Percentiles rank a stretch among this genome's conserved stretches.
phyloP scores from a whole-genome alignment of 2,113 vertebrate genomes.

The Pandion haliaetus region DNA sequence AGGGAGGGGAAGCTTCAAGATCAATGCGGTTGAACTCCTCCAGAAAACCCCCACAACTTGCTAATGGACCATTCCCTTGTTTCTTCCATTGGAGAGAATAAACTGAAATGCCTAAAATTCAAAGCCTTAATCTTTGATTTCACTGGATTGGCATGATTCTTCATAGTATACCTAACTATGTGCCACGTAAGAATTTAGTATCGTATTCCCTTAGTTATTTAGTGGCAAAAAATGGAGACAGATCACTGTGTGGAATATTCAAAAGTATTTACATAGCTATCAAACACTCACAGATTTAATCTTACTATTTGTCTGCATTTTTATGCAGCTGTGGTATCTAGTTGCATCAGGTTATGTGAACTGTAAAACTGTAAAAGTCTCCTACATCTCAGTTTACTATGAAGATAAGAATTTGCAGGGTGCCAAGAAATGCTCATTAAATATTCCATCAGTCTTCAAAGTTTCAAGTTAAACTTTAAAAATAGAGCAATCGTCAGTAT shows the following conservation, averaged over 20 bases:
- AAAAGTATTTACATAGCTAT: neutral
- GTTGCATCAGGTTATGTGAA: neutral
- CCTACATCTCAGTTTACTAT: neutral
- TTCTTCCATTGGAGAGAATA: neutral
- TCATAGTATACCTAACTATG: neutral
- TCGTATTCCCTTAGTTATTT: neutral
- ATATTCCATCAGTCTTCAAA: constrained; percentile 54
- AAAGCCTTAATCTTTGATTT: neutral
- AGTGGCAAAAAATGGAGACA: neutral
- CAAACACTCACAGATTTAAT: neutral
- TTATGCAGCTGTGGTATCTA: neutral
- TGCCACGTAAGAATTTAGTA: neutral
- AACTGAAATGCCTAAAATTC: neutral
- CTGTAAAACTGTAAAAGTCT: neutral
- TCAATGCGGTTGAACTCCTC: neutral
- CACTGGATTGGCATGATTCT: neutral
- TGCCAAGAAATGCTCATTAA: constrained; percentile 61
- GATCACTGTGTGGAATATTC: neutral
- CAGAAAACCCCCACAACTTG: neutral
- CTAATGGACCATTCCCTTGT: neutral
- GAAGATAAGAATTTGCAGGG: constrained; percentile 3
- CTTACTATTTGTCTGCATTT: neutral
- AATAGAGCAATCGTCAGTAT: constrained; percentile 31
- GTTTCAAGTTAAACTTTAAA: constrained; percentile 57
- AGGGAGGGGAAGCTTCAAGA: neutral